Percentiles rank a stretch among this genome's conserved stretches.
These are phyloP conservation scores for Dioctria rufipes DNA, from an alignment of 2,888 invertebrate genomes.

Conservation along the genomic window DNA sequence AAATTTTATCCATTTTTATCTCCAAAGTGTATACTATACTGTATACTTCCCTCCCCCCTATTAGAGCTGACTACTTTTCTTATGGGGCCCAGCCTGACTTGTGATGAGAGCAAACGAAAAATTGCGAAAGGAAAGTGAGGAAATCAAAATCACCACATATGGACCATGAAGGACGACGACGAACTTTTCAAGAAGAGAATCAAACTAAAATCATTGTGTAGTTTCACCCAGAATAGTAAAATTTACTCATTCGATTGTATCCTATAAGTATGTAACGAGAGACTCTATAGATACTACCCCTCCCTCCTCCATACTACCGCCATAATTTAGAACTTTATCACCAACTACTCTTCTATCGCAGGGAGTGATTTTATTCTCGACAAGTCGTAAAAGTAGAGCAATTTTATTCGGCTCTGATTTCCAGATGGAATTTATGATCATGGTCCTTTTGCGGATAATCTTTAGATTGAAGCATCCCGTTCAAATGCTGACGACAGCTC, in stretches of 20 bases:
- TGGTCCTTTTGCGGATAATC: constrained; percentile 41
- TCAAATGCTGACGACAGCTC: not conserved
- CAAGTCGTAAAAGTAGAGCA: constrained; percentile 51
- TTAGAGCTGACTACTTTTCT: not conserved
- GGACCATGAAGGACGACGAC: constrained; percentile 35
- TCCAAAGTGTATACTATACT: constrained; percentile 17
- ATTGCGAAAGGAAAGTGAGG: constrained; percentile 30
- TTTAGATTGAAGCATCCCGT: constrained; percentile 10
- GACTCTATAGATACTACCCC: too few species aligned
- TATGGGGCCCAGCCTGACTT: not conserved
- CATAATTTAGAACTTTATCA: constrained; percentile 28
- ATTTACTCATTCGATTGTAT: constrained; percentile 46
- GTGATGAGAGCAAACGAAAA: not conserved
- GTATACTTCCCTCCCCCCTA: not conserved
- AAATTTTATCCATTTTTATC: constrained; percentile 55
- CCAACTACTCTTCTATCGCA: not conserved
- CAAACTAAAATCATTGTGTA: constrained; percentile 54
- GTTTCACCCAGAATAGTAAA: constrained; percentile 46
- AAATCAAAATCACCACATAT: constrained; percentile 45
- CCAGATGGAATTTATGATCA: constrained; percentile 53
- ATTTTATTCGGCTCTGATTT: constrained; percentile 53
- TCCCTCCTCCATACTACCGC: constrained; percentile 30
- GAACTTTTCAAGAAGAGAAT: constrained; percentile 49
- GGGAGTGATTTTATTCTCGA: constrained; percentile 51
- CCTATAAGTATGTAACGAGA: constrained; percentile 26